Evolutionary conservation across 2,888 invertebrate species (phyloP).

Genomic region (Alcis repandata): DNA sequence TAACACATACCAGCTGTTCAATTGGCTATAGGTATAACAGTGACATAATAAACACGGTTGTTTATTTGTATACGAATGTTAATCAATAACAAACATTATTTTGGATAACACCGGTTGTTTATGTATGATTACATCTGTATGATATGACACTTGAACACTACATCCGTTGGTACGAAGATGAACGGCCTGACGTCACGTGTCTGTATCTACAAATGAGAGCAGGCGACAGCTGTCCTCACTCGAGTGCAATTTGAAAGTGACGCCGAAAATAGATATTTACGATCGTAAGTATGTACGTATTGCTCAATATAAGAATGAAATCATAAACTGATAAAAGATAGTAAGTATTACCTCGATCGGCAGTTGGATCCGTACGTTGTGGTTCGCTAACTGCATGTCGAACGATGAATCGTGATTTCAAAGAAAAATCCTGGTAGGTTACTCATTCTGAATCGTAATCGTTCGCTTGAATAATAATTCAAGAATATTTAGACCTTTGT

Average conservation of each 20-base stretch:
- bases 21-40: slow-evolving; percentile 26
- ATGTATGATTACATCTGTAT: slow-evolving; percentile 53
- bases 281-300: slow-evolving; percentile 59
- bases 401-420: slow-evolving; percentile 35
- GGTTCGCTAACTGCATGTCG: slow-evolving; percentile 31
- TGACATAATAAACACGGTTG: slow-evolving; percentile 31
- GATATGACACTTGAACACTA: slow-evolving; percentile 49
- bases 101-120: slow-evolving; percentile 50
- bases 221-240: slow-evolving; percentile 56
- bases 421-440: slow-evolving; percentile 24
- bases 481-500: slow-evolving; percentile 35
- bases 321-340: slow-evolving; percentile 56
- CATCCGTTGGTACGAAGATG: slow-evolving; percentile 43
- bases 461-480: slow-evolving; percentile 33
- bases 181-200: slow-evolving; percentile 51
- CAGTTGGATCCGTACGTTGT: slow-evolving; percentile 44
- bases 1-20: slow-evolving; percentile 44
- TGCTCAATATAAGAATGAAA: slow-evolving; percentile 49
- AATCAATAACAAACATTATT: slow-evolving; percentile 43
- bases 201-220: slow-evolving; percentile 60
- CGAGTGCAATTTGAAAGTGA: slow-evolving; percentile 58
- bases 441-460: slow-evolving; percentile 33
- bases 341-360: slow-evolving; percentile 37
- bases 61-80: slow-evolving; percentile 23
- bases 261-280: slow-evolving; percentile 64